These are phyloP conservation scores for Vespertilio murinus DNA, from an alignment of 2,797 vertebrate species.

Conservation along the genomic window DNA sequence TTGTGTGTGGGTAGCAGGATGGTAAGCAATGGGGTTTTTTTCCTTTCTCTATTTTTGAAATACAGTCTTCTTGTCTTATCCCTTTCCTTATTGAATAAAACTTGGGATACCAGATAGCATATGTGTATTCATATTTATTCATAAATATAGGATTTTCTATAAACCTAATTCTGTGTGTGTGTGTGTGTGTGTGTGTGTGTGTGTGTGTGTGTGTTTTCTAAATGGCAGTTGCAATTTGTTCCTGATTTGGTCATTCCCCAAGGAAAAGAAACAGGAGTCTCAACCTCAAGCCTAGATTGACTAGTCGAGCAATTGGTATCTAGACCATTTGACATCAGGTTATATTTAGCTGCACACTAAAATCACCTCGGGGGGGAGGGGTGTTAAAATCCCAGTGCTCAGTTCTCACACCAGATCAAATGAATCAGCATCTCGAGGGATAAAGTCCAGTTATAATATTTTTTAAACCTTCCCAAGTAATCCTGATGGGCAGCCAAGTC, in stretches of 20 bases:
- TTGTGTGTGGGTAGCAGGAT: not conserved
- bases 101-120: not conserved
- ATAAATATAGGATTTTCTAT: not conserved
- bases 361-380: not conserved
- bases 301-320: not conserved
- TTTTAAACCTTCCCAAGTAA: not conserved
- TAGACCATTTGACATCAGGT: not conserved
- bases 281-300: not conserved
- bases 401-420: not conserved
- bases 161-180: not conserved
- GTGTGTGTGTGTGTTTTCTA: not conserved
- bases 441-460: not conserved
- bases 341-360: not conserved
- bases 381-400: not conserved
- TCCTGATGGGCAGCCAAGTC: accelerated
- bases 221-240: not conserved
- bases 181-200: not conserved
- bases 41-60: not conserved
- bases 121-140: not conserved
- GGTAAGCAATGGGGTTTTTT: not conserved
- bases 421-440: not conserved
- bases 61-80: not conserved
- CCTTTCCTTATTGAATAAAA: slow-evolving; percentile 36
- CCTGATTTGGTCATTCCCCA: not conserved
- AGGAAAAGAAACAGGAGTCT: not conserved